Evolutionary conservation across 1,140 invertebrate species (phyloP), one percentile per base, ranked within the genome.

Genomic region (Calephelis virginiensis): DNA sequence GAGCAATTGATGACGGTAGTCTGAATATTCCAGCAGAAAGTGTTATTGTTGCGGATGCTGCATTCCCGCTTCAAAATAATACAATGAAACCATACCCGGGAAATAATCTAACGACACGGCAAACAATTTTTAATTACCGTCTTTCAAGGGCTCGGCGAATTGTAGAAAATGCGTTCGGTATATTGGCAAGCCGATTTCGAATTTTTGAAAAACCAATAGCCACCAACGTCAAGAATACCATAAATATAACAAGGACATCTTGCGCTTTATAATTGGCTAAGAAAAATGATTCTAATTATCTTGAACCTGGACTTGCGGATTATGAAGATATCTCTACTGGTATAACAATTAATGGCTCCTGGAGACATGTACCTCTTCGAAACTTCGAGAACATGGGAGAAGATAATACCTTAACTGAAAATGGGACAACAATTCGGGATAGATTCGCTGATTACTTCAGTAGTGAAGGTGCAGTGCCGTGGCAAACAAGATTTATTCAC

Each of bases 301-400:
- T 64, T 9, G 0, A 64, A 64, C 63, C 63, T 64, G 63, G 63
- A 64, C 47, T 64, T 49, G 63, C 6, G 14, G 63, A 50, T 64
- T 64, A 53, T 64, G 46, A 64, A 28, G 63, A 49, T 28, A 64
- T 64, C 28, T 64, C 63, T 64, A 64, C 63, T 63, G 62, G 62
- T 47, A 63, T 48, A 48, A 63, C 45, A 63, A 63, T 17, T 47
- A 8, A 17, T 37, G 43, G 61, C 46, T 17, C 17, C 17, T 17
- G 17, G 17, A 17, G 17, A 17, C 17, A 17, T 1, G 17, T 17
- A 17, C 17, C 17, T 17, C 17, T 17, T 17, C 17, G 17, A 17
- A 17, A 17, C 17, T 17, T 17, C 17, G 17, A 17, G 17, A 17
- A 17, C 17, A 17, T 17, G 12, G 12, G 8, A 37, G 62, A 12